Conservation (phyloP, 2,888 invertebrate genomes). For the Coelinius sp. region DNA sequence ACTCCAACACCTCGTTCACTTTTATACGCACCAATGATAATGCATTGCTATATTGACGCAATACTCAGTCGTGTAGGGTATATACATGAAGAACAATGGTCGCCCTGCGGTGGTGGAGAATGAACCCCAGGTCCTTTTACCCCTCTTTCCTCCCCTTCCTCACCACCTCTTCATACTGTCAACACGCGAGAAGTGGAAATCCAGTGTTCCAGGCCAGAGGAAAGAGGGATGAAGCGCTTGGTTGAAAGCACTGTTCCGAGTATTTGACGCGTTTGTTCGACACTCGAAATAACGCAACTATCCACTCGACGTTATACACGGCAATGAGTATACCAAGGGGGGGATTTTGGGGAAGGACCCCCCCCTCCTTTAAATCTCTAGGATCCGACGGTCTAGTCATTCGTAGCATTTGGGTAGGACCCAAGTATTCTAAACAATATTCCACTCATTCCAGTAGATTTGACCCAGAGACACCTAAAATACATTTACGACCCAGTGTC, state of each 20-base stretch:
- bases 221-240: slow-evolving; percentile 7
- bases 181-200: slow-evolving; percentile 16
- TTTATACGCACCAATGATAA: slow-evolving; percentile 14
- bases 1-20: slow-evolving; percentile 21
- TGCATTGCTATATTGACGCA: slow-evolving; percentile 20
- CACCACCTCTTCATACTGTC: neutral
- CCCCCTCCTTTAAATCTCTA: neutral
- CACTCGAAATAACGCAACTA: slow-evolving; percentile 28
- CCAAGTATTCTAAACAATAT: slow-evolving; percentile 16
- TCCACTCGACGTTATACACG: slow-evolving; percentile 28
- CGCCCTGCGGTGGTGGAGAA: slow-evolving; percentile 17
- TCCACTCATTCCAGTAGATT: slow-evolving; percentile 2
- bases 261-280: slow-evolving; percentile 30
- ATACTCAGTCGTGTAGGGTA: neutral
- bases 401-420: neutral
- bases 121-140: neutral
- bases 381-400: neutral
- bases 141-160: neutral
- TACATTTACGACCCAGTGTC: slow-evolving; percentile 21
- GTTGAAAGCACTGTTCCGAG: slow-evolving; percentile 20
- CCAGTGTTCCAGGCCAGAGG: neutral
- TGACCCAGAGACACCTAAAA: slow-evolving; percentile 7
- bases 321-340: neutral
- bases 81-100: slow-evolving; percentile 12
- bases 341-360: neutral